These are phyloP conservation scores for Glomeris maerens DNA, from an alignment of 1,140 invertebrate genomes.

Conservation along the genomic window DNA sequence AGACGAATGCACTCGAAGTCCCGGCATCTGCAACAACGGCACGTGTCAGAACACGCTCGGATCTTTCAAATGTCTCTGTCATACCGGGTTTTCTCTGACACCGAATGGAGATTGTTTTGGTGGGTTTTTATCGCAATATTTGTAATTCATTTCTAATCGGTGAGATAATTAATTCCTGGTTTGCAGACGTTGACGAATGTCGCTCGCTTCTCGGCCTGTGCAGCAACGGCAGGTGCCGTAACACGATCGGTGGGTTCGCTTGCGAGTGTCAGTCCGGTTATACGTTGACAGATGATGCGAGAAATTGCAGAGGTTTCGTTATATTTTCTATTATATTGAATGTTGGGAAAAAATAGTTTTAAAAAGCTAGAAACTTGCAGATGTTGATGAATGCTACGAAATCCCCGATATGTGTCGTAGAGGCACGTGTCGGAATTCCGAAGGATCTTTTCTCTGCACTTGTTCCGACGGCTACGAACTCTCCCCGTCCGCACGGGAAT, in stretches of 20 bases:
- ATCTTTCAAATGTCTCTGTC: slow-evolving; percentile 62
- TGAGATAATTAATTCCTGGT: slow-evolving; percentile 10
- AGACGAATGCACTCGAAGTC: slow-evolving; percentile 53
- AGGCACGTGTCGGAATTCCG: slow-evolving; percentile 54
- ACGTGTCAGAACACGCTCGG: slow-evolving; percentile 63
- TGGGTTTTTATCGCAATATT: slow-evolving; percentile 26
- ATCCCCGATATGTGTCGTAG: slow-evolving; percentile 54
- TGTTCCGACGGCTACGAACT: slow-evolving; percentile 52
- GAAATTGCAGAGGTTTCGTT: slow-evolving; percentile 48
- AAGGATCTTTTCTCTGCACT: slow-evolving; percentile 50
- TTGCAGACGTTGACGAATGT: slow-evolving; percentile 69
- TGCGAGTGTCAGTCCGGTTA: slow-evolving; percentile 73
- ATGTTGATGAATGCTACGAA: slow-evolving; percentile 66
- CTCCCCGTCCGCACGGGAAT: slow-evolving; percentile 43
- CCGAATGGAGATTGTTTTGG: slow-evolving; percentile 72
- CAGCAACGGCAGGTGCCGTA: slow-evolving; percentile 61
- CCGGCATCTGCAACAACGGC: slow-evolving; percentile 62
- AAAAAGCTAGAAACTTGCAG: too few species aligned
- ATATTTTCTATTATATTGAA: too few species aligned
- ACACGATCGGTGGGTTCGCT: slow-evolving; percentile 62
- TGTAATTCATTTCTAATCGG: not conserved
- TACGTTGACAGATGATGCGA: slow-evolving; percentile 45
- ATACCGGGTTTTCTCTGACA: slow-evolving; percentile 62
- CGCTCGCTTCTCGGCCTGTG: slow-evolving; percentile 61
- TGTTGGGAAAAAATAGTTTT: too few species aligned